phyloP scores from a whole-genome alignment of 1,140 invertebrate species.

The Heliconius melpomene region DNA sequence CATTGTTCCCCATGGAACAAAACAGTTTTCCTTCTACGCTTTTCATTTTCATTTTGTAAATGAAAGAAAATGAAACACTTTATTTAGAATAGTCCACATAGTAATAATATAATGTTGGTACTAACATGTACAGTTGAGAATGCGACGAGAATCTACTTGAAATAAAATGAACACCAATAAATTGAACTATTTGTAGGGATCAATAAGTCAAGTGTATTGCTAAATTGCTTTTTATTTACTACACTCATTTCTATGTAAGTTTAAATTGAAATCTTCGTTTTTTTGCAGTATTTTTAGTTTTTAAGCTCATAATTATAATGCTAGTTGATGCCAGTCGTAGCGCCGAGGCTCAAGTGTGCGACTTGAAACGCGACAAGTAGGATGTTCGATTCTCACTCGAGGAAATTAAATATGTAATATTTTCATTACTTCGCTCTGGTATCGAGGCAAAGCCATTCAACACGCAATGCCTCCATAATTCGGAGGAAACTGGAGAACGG shows the following conservation, averaged over 20 bases:
- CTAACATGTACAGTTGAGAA: neutral
- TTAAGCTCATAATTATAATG: no score
- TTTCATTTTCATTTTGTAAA: neutral
- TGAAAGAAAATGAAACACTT: neutral
- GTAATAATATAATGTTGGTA: neutral
- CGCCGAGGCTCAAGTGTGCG: no score
- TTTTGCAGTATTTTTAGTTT: no score
- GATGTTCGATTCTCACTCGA: no score
- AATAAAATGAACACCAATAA: constrained; percentile 1
- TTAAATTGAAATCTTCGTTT: neutral
- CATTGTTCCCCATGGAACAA: neutral
- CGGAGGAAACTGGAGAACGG: no score
- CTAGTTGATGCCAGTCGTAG: no score
- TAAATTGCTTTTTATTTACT: constrained; percentile 16
- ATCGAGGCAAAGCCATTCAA: no score
- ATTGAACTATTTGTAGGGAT: constrained; percentile 16
- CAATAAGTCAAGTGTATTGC: constrained; percentile 18
- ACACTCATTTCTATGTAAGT: neutral
- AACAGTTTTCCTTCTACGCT: neutral
- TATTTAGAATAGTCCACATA: neutral
- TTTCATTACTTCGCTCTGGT: no score
- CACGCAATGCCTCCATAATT: no score
- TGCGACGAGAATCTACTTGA: neutral
- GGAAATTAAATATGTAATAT: no score
- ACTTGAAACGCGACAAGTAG: no score